These are phyloP conservation scores for Yasuhikotakia modesta DNA, from an alignment of 2,797 vertebrate species.

Conservation along the genomic window DNA sequence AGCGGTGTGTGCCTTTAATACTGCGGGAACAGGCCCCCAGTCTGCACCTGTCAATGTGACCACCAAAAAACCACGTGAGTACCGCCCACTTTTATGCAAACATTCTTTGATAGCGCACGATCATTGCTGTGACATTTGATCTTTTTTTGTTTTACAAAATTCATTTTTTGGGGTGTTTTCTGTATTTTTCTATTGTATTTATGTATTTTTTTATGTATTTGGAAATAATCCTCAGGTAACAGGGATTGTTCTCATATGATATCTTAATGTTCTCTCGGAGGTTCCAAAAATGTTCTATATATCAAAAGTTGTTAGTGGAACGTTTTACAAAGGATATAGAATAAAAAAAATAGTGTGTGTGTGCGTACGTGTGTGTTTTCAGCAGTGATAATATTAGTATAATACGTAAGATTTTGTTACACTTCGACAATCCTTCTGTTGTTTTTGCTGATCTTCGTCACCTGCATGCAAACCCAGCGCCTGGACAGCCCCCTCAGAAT, in stretches of 20 bases:
- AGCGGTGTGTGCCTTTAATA: slow-evolving; percentile 90
- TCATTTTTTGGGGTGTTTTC: background rate
- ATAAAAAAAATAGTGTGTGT: background rate
- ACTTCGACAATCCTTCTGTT: background rate
- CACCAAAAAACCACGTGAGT: slow-evolving; percentile 93
- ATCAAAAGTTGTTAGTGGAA: no score
- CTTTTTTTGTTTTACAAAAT: background rate
- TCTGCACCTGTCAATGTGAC: slow-evolving; percentile 88
- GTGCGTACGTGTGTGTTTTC: background rate
- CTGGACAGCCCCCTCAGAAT: slow-evolving; percentile 88
- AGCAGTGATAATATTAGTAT: background rate
- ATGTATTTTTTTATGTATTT: no score
- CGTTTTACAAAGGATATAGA: no score
- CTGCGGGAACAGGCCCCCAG: slow-evolving; percentile 87
- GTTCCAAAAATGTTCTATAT: no score
- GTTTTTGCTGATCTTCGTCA: background rate
- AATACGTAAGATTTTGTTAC: background rate
- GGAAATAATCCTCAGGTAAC: no score
- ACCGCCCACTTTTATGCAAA: slow-evolving; percentile 44
- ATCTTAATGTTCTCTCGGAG: no score
- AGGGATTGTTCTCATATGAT: no score
- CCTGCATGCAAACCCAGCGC: slow-evolving; percentile 68
- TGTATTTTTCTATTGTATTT: no score
- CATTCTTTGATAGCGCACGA: background rate
- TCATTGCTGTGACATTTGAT: background rate